Conservation (phyloP, 2,888 invertebrate genomes). For the Oxyteleia sp. region DNA sequence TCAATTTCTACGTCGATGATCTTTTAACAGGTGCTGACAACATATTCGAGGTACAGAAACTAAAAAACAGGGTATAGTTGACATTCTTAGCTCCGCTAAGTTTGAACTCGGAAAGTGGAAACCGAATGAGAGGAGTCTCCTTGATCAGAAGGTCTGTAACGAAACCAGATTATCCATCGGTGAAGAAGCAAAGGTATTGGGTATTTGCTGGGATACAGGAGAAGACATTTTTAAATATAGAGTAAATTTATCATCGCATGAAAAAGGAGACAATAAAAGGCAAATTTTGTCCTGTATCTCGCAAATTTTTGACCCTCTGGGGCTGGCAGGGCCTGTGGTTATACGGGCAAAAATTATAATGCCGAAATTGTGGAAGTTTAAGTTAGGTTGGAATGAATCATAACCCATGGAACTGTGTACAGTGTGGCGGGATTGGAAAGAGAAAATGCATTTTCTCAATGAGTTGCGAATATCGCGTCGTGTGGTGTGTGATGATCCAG, state of each 20-base stretch:
- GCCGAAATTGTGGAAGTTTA: constrained; percentile 16
- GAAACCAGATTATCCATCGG: not conserved
- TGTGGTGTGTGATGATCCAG: constrained; percentile 26
- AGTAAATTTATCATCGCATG: constrained; percentile 6
- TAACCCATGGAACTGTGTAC: constrained; percentile 11
- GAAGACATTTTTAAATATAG: constrained; percentile 5
- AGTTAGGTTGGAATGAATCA: constrained; percentile 28
- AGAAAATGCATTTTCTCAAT: constrained; percentile 59
- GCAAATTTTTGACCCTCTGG: constrained; percentile 36
- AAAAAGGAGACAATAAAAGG: not conserved
- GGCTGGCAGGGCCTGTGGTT: constrained; percentile 19
- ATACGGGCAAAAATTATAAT: constrained; percentile 25
- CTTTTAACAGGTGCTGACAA: not conserved
- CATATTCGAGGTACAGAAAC: not conserved
- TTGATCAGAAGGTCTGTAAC: not conserved
- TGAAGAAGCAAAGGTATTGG: not conserved
- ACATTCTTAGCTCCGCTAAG: not conserved
- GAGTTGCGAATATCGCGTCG: constrained; percentile 65
- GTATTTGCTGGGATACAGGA: constrained; percentile 20
- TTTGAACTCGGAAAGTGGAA: constrained; percentile 3
- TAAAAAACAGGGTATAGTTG: not conserved
- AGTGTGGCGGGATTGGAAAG: constrained; percentile 21
- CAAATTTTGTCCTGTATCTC: constrained; percentile 23
- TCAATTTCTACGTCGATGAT: constrained; percentile 10
- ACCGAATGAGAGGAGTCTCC: not conserved